Evolutionary conservation across 2,797 vertebrate genomes (phyloP).

Genomic region (Heliangelus exortis): DNA sequence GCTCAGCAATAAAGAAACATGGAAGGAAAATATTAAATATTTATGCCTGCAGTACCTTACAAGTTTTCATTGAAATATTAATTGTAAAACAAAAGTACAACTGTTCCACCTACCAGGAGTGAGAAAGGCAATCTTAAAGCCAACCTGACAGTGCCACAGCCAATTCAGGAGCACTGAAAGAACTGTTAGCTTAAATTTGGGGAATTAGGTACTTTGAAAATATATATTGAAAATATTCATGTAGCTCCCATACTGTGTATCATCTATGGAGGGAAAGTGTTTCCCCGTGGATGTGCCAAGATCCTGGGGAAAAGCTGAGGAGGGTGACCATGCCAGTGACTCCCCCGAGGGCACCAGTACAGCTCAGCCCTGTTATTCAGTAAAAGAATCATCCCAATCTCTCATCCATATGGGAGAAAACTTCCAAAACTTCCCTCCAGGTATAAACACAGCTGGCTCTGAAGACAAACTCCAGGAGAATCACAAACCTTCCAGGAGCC

Average conservation of each 20-base stretch:
- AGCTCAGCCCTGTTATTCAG: not conserved
- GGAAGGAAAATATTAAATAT: conserved; percentile 72
- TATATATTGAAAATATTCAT: not conserved
- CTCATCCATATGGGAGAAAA: not conserved
- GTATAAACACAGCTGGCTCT: not conserved
- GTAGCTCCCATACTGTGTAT: not conserved
- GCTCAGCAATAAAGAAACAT: conserved; percentile 74
- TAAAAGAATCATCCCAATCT: not conserved
- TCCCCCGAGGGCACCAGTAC: not conserved
- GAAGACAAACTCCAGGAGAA: not conserved
- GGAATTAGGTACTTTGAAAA: conserved; percentile 39
- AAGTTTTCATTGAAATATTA: conserved; percentile 59
- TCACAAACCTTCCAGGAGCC: not conserved
- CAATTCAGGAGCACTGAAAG: not conserved
- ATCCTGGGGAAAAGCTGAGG: not conserved
- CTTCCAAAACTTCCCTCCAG: not conserved
- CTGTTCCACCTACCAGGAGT: conserved; percentile 46
- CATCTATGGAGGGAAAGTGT: not conserved
- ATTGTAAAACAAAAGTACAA: conserved; percentile 70
- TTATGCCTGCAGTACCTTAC: conserved; percentile 67
- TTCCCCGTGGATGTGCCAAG: not conserved
- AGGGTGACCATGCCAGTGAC: accelerated
- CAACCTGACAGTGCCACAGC: not conserved
- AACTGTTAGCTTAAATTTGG: not conserved
- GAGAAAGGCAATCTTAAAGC: conserved; percentile 44